phyloP scores from a whole-genome alignment of 2,113 vertebrate species.

The Eulemur macaco region DNA sequence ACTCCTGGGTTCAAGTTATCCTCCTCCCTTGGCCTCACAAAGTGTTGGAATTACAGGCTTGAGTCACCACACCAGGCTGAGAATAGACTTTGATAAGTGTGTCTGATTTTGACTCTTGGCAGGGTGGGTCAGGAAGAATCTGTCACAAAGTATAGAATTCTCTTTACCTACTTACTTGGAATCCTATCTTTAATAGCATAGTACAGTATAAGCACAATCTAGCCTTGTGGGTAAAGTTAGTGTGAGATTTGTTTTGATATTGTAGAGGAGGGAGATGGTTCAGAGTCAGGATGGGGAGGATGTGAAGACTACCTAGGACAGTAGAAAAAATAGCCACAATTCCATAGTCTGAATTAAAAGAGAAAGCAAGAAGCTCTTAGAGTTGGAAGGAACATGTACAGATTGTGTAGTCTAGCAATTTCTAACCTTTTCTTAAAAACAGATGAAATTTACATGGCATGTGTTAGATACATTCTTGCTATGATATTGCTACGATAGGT shows the following conservation, averaged over 20 bases:
- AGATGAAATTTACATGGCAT: not conserved
- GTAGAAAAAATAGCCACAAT: not conserved
- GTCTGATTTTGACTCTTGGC: conserved; percentile 1
- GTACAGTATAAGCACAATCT: not conserved
- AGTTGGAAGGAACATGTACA: not conserved
- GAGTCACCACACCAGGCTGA: not conserved
- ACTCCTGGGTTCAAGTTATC: too few species aligned
- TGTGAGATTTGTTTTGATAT: conserved; percentile 3
- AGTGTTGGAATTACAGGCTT: too few species aligned
- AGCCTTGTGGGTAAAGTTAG: not conserved
- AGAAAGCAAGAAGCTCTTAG: not conserved
- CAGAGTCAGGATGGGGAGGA: not conserved
- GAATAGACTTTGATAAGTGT: conserved; percentile 9
- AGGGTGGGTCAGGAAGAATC: not conserved
- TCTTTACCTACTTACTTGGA: not conserved
- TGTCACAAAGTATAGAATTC: not conserved
- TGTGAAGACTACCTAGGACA: not conserved
- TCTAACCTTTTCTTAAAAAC: not conserved
- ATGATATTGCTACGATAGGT: not conserved
- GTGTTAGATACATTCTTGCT: not conserved
- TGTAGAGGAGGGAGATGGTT: not conserved
- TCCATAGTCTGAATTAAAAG: not conserved
- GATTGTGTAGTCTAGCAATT: not conserved
- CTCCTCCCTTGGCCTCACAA: too few species aligned
- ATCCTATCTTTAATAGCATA: not conserved